Base-by-base conservation (phyloP, 2,888 invertebrate genomes). In the Herminia tarsipennalis region DNA sequence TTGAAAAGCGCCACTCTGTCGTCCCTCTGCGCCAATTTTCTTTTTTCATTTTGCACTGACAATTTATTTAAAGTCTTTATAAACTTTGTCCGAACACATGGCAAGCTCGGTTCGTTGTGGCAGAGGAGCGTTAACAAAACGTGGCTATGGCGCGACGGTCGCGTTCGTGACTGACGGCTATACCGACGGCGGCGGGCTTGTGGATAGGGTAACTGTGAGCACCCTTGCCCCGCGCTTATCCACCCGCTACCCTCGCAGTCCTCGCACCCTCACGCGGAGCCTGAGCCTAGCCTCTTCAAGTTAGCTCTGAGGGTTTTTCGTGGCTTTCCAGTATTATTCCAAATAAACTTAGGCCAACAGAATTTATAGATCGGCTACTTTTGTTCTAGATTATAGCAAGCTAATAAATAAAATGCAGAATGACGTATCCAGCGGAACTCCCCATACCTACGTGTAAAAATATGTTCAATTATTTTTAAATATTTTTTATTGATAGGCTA, bases 21-120 rank as follows among this genome's bases (percentile, higher is more conserved):
- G 35, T 62, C 40, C 51, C 56, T 24, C 46, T 44, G 21, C 62
- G 56, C 59, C 63, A 61, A 56, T 46, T 55, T 45, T 60, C 62
- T 52, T 54, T 61, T 56, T 60, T 71, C 82, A 81, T 82, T 66
- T 72, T 73, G 65, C 69, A 74, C 71, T 47, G 46, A 56, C 58
- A 34, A 60, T 70, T 74, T 68, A 71, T 66, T 73, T 57, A 62
- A 56, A 43, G 60, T 69, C 51, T 66, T 63, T 59, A 74, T 70
- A 83, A 84, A 85, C 73, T 85, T 85, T 83, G 63, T 69, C 64
- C 81, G 83, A 70, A 74, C 69, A 67, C 82, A 83, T 83, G 56
- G 75, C 78, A 76, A 68, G 70, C 72, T 64, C 66, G 69, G 64
- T 55, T 44, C 66, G 58, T 55, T 32, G 39, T 24, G 20, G 39